Evolutionary conservation across 2,888 invertebrate species (phyloP).

Genomic region (Atrina japonica): DNA sequence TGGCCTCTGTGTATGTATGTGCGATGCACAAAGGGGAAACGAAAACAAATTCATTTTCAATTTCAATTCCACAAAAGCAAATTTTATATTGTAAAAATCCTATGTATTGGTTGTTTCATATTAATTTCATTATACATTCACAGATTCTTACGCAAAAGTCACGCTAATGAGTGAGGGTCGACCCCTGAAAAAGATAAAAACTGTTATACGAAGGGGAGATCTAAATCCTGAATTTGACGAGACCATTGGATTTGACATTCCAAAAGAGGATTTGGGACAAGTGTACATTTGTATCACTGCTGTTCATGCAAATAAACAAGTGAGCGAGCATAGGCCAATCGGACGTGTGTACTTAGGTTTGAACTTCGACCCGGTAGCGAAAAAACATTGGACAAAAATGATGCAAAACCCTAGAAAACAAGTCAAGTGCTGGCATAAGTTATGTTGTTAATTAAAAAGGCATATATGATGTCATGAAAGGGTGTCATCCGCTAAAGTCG

Average conservation of each 20-base stretch:
- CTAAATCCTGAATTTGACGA: conserved; percentile 71
- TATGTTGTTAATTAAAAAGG: too few species aligned
- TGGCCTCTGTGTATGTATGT: too few species aligned
- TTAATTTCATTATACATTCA: too few species aligned
- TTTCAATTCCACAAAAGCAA: too few species aligned
- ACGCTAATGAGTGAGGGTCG: conserved; percentile 72
- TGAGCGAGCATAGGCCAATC: conserved; percentile 57
- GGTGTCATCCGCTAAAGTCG: too few species aligned
- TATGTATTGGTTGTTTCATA: too few species aligned
- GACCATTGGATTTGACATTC: conserved; percentile 73
- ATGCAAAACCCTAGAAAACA: conserved; percentile 70
- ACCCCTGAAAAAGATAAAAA: conserved; percentile 70
- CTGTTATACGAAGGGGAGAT: conserved; percentile 57
- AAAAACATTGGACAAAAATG: conserved; percentile 73
- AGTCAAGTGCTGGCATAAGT: conserved; percentile 67
- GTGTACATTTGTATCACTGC: conserved; percentile 69
- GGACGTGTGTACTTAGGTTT: conserved; percentile 71
- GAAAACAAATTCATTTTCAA: too few species aligned
- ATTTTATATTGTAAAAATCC: too few species aligned
- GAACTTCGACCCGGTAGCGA: conserved; percentile 63
- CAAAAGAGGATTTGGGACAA: conserved; percentile 65
- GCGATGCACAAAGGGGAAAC: too few species aligned
- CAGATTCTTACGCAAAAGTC: conserved; percentile 68
- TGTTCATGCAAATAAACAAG: conserved; percentile 59
- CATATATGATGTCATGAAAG: too few species aligned